Evolutionary conservation across 2,113 vertebrate species (phyloP).

Genomic region (Tichodroma muraria): DNA sequence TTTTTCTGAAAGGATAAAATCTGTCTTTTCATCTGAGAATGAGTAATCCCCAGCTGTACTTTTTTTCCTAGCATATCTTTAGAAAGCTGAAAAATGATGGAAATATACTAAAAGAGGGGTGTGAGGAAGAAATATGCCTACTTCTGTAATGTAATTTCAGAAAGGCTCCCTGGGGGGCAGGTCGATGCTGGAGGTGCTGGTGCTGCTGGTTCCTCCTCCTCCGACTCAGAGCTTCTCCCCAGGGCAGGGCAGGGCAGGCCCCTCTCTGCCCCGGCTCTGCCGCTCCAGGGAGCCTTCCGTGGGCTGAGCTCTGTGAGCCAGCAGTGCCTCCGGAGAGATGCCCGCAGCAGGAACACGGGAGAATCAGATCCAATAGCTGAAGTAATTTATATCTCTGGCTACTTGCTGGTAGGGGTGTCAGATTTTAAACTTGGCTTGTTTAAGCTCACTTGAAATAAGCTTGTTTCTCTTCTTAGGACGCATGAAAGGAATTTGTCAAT

Average conservation of each 20-base stretch:
- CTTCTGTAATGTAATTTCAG: neutral
- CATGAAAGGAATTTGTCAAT: neutral
- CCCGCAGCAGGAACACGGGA: fast-evolving
- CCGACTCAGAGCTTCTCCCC: neutral
- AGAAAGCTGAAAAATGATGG: neutral
- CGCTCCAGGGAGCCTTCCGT: neutral
- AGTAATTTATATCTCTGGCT: neutral
- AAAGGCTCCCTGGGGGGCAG: neutral
- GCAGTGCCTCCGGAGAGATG: neutral
- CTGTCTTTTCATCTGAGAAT: neutral
- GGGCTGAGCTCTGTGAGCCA: neutral
- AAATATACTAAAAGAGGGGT: neutral
- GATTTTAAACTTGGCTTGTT: neutral
- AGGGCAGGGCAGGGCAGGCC: no score
- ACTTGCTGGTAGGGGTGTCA: neutral
- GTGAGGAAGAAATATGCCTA: neutral
- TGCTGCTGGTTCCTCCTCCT: neutral
- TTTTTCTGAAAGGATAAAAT: neutral
- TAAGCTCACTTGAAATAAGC: neutral
- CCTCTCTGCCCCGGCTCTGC: neutral
- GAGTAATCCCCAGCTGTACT: neutral
- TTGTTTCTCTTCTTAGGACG: neutral
- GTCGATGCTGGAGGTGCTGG: neutral
- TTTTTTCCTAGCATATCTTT: neutral
- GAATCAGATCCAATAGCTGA: fast-evolving